These are phyloP conservation scores for Pipistrellus nathusii DNA, from an alignment of 2,797 vertebrate genomes.

Conservation along the genomic window DNA sequence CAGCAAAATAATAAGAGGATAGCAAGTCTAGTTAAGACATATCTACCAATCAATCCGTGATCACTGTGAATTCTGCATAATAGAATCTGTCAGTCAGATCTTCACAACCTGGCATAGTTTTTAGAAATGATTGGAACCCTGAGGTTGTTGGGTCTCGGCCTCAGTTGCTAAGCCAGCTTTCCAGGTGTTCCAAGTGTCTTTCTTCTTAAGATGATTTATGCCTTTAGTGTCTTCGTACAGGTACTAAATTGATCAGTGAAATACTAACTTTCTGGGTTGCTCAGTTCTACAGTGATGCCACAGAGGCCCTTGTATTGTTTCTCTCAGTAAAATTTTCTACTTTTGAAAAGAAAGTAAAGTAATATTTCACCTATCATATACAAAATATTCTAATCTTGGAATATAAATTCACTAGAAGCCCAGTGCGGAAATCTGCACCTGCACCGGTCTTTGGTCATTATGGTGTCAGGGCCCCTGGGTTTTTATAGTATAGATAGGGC, in stretches of 20 bases:
- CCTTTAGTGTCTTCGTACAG: background rate
- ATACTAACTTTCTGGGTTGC: background rate
- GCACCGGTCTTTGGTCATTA: no score
- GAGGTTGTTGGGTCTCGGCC: background rate
- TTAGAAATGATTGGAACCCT: background rate
- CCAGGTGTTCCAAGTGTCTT: background rate
- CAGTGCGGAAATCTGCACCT: no score
- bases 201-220: background rate
- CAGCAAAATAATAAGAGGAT: background rate
- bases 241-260: background rate
- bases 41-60: no score
- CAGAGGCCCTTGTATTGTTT: background rate
- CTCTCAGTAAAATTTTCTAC: conserved; percentile 15
- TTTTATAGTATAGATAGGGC: background rate
- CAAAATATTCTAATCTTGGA: background rate
- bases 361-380: background rate
- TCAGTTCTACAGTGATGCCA: background rate
- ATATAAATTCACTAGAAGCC: no score
- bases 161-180: background rate
- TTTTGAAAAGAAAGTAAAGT: conserved; percentile 20
- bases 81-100: background rate
- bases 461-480: no score
- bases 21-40: background rate
- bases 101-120: background rate
- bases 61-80: rapidly evolving